Percentiles rank a stretch among this genome's conserved stretches.
Evolutionary conservation across 2,797 vertebrate genomes (phyloP).

Genomic region (Astyanax mexicanus): DNA sequence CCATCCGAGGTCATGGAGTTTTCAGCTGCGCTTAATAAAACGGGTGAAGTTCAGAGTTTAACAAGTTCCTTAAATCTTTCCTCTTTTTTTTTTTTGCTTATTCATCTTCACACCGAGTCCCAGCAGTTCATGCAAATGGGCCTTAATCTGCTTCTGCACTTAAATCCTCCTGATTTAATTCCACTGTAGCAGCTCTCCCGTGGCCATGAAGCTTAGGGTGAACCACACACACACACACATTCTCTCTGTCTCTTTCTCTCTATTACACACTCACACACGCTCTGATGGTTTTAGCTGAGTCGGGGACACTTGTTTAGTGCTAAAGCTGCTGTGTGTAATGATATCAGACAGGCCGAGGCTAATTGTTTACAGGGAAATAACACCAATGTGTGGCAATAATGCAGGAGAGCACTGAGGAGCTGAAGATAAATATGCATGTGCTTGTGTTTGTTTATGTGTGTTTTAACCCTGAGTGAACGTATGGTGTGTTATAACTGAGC

Average conservation of each 20-base stretch:
- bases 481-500: neutral
- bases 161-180: conserved; percentile 47
- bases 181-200: conserved; percentile 3
- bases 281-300: neutral
- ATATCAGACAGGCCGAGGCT: neutral
- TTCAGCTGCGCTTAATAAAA: neutral
- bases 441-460: neutral
- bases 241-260: too few species aligned
- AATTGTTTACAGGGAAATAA: neutral
- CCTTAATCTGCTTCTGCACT: conserved; percentile 35
- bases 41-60: conserved; percentile 14
- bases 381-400: neutral
- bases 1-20: neutral
- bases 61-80: conserved; percentile 23
- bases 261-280: neutral
- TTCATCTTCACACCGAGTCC: conserved; percentile 23
- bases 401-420: neutral
- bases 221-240: conserved; percentile 1
- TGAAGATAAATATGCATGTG: neutral
- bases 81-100: conserved; percentile 24
- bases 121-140: conserved; percentile 39
- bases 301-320: neutral
- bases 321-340: conserved; percentile 3
- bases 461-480: neutral
- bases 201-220: neutral